phyloP scores from a whole-genome alignment of 2,888 invertebrate species.

The Helicoverpa assulta region DNA sequence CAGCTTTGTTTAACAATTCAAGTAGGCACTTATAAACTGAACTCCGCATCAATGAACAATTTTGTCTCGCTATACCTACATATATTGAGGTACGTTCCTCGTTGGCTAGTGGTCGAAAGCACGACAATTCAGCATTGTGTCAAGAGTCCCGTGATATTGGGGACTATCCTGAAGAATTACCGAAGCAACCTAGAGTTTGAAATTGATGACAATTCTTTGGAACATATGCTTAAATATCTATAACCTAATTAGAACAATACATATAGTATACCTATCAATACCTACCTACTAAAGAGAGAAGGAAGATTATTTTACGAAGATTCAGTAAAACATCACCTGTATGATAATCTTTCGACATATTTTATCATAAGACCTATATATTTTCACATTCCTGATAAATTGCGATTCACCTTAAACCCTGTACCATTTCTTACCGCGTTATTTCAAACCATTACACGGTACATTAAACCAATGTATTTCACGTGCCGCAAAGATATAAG shows the following conservation, averaged over 20 bases:
- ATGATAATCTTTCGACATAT: not conserved
- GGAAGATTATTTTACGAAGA: too few species aligned
- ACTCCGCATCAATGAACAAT: not conserved
- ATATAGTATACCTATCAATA: too few species aligned
- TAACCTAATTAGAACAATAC: too few species aligned
- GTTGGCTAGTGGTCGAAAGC: not conserved
- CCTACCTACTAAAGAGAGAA: too few species aligned
- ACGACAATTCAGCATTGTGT: not conserved
- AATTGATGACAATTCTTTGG: not conserved
- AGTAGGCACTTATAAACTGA: not conserved
- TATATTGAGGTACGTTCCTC: not conserved
- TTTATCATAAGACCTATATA: constrained; percentile 11
- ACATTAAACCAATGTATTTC: constrained; percentile 48
- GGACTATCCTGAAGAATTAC: too few species aligned
- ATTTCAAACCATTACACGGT: constrained; percentile 49
- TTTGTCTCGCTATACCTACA: too few species aligned
- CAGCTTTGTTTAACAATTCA: not conserved
- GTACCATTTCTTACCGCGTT: constrained; percentile 20
- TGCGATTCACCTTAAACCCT: constrained; percentile 23
- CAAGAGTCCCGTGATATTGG: not conserved
- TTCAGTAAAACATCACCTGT: not conserved
- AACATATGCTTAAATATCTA: not conserved
- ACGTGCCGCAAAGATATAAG: constrained; percentile 37
- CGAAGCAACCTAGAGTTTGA: too few species aligned
- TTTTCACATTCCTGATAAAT: constrained; percentile 30